phyloP scores from a whole-genome alignment of 2,888 invertebrate genomes.

The Subacronicta megacephala region DNA sequence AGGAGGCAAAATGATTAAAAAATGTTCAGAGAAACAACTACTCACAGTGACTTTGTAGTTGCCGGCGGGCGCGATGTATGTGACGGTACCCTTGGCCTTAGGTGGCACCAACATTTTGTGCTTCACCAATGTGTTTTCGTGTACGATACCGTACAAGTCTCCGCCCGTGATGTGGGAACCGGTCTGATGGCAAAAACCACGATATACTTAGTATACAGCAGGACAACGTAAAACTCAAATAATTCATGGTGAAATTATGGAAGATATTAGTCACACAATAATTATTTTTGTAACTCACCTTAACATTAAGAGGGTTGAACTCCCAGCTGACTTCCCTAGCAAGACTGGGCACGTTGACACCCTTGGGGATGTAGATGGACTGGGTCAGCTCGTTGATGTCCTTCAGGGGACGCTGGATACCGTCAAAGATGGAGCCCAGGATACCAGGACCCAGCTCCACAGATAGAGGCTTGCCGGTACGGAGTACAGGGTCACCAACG shows the following conservation, averaged over 20 bases:
- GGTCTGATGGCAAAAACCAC: slow-evolving; percentile 80
- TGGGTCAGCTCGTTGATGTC: slow-evolving; percentile 98
- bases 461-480: slow-evolving; percentile 99
- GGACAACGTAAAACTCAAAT: background rate
- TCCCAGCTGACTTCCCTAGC: slow-evolving; percentile 96
- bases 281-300: no score
- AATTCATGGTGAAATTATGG: no score
- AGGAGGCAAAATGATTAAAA: no score
- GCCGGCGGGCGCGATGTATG: slow-evolving; percentile 97
- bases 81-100: slow-evolving; percentile 98
- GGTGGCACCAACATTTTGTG: slow-evolving; percentile 99
- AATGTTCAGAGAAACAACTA: slow-evolving; percentile 51
- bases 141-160: slow-evolving; percentile 98
- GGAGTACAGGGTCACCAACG: slow-evolving; percentile 99
- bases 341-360: slow-evolving; percentile 98
- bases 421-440: slow-evolving; percentile 99
- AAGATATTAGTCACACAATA: no score
- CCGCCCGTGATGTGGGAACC: slow-evolving; percentile 99
- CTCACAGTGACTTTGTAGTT: slow-evolving; percentile 97
- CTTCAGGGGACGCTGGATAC: slow-evolving; percentile 99
- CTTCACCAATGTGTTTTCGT: slow-evolving; percentile 99
- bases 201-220: background rate
- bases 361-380: slow-evolving; percentile 99
- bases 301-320: slow-evolving; percentile 95
- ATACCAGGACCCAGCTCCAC: slow-evolving; percentile 99